Conservation (phyloP, 2,113 vertebrate genomes). For the Phylloscopus whistleri region DNA sequence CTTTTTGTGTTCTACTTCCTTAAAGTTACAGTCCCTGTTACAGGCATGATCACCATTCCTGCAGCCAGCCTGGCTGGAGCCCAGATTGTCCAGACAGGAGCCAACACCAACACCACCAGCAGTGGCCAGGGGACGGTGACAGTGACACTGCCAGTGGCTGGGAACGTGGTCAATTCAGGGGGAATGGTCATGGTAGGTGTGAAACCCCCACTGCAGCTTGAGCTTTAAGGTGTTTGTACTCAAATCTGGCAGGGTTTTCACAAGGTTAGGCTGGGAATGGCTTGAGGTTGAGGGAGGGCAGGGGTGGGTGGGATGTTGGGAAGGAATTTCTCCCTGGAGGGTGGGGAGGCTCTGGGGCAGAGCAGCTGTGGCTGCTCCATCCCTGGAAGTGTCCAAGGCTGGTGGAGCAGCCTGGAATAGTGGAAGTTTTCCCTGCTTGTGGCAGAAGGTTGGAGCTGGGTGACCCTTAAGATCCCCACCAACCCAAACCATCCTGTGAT, state of each 20-base stretch:
- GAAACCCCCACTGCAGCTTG: neutral
- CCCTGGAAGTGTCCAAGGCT: neutral
- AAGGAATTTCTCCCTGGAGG: neutral
- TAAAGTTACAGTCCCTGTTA: constrained; percentile 84
- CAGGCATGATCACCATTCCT: constrained; percentile 99
- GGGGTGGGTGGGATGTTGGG: neutral
- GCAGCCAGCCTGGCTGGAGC: constrained; percentile 94
- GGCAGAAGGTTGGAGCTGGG: neutral
- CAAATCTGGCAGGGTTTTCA: neutral
- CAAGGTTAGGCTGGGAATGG: neutral
- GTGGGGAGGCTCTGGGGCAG: neutral
- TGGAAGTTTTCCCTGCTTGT: neutral
- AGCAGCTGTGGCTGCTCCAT: neutral
- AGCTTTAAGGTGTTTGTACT: neutral
- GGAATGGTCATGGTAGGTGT: constrained; percentile 98
- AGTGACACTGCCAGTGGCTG: constrained; percentile 94
- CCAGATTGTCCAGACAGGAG: constrained; percentile 93
- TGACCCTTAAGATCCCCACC: neutral
- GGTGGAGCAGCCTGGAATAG: neutral
- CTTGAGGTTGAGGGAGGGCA: neutral
- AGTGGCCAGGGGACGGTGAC: constrained; percentile 97
- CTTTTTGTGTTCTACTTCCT: constrained; percentile 70
- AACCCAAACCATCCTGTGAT: too few relatives aligned
- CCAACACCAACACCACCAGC: constrained; percentile 94
- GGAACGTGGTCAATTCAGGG: constrained; percentile 96